These are phyloP conservation scores for Ameiurus melas DNA, from an alignment of 2,113 vertebrate species.

Conservation along the genomic window DNA sequence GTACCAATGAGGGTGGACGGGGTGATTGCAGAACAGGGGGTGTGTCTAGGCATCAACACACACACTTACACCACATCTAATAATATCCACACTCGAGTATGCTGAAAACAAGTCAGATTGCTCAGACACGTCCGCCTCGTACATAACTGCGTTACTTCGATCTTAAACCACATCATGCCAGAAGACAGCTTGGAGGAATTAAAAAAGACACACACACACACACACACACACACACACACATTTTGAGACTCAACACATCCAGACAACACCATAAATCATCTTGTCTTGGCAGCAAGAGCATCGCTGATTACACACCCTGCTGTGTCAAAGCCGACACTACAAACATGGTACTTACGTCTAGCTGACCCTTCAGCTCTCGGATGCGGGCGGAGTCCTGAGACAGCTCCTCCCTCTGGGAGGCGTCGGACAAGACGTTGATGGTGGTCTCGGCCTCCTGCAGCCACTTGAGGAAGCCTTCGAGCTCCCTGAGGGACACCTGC, in stretches of 20 bases:
- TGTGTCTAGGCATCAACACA: neutral
- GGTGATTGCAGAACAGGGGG: constrained; percentile 14
- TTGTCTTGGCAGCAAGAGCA: neutral
- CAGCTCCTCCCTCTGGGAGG: constrained; percentile 83
- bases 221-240: constrained; percentile 21
- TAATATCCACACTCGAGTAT: constrained; percentile 23
- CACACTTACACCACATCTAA: neutral
- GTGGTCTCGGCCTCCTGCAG: constrained; percentile 92
- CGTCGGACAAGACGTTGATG: constrained; percentile 83
- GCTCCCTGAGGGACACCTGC: constrained; percentile 83
- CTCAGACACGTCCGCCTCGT: constrained; percentile 1
- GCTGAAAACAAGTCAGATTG: neutral
- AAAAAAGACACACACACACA: neutral
- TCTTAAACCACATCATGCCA: neutral
- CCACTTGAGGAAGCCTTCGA: constrained; percentile 93
- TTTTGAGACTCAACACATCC: neutral
- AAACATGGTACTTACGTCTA: constrained; percentile 76
- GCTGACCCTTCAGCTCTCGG: constrained; percentile 81
- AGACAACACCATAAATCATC: neutral
- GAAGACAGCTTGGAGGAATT: neutral
- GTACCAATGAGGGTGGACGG: constrained; percentile 26
- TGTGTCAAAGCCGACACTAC: constrained; percentile 5
- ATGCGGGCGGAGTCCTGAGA: constrained; percentile 75
- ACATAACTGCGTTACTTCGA: neutral
- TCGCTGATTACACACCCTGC: neutral